Percentiles rank a stretch among this genome's conserved stretches.
These are phyloP conservation scores for Hozukius guyotensis DNA, from an alignment of 2,797 vertebrate genomes.

Conservation along the genomic window DNA sequence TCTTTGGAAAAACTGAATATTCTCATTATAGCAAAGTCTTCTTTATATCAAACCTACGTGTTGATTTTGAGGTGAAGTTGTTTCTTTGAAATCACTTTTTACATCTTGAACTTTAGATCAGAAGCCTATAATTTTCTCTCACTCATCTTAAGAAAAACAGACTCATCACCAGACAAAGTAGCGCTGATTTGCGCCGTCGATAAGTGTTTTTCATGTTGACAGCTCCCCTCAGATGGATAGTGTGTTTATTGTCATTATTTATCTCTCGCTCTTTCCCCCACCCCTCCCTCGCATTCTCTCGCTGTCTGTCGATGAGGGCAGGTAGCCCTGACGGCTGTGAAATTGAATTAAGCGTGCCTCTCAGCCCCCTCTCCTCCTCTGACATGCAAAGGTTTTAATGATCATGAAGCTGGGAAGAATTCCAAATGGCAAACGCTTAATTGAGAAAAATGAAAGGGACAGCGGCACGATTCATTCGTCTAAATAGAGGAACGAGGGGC, in stretches of 20 bases:
- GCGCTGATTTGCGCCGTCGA: slow-evolving; percentile 22
- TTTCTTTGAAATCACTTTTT: not conserved
- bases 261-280: slow-evolving; percentile 46
- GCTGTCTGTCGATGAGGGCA: slow-evolving; percentile 54
- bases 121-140: not conserved
- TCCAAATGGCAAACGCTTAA: slow-evolving; percentile 77
- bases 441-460: slow-evolving; percentile 81
- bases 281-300: slow-evolving; percentile 55
- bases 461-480: slow-evolving; percentile 73
- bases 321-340: slow-evolving; percentile 66
- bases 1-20: not conserved
- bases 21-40: not conserved
- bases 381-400: slow-evolving; percentile 78
- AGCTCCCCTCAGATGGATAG: slow-evolving; percentile 40
- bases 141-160: slow-evolving; percentile 18
- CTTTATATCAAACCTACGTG: not conserved
- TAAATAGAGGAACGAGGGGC: slow-evolving; percentile 48
- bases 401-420: slow-evolving; percentile 73
- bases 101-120: slow-evolving; percentile 2
- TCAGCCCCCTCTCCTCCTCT: slow-evolving; percentile 36
- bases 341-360: slow-evolving; percentile 73
- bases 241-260: slow-evolving; percentile 72
- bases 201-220: slow-evolving; percentile 46
- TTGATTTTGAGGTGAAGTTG: not conserved
- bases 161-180: slow-evolving; percentile 25